phyloP scores from a whole-genome alignment of 2,113 vertebrate species.

The Bos indicus region DNA sequence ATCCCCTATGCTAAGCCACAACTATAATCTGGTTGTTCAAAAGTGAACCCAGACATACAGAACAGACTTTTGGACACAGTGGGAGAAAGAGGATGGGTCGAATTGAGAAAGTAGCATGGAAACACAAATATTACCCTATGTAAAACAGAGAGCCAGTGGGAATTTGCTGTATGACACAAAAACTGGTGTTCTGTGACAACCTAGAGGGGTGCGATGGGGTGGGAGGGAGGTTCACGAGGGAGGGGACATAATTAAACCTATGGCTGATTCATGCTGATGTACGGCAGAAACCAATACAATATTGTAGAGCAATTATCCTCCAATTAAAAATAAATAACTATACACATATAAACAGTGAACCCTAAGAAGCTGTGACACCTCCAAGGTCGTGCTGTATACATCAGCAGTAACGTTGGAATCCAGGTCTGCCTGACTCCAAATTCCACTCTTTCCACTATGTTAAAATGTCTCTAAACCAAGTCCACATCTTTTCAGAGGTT shows the following conservation, averaged over 20 bases:
- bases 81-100: not conserved
- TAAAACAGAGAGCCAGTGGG: not conserved
- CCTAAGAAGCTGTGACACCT: not conserved
- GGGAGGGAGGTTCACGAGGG: not conserved
- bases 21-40: not conserved
- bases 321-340: not conserved
- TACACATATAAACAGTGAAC: not conserved
- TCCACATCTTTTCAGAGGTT: not conserved
- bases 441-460: not conserved
- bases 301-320: not conserved
- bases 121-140: not conserved
- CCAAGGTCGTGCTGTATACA: rapidly evolving
- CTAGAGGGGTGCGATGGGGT: not conserved
- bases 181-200: not conserved
- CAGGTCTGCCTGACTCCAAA: not conserved
- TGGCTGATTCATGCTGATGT: not conserved
- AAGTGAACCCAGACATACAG: not conserved
- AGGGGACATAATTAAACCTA: not conserved
- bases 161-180: not conserved
- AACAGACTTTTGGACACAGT: not conserved
- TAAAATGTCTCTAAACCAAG: not conserved
- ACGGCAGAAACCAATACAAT: not conserved
- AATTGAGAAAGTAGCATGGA: not conserved
- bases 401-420: not conserved
- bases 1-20: not conserved